A percentile compares a stretch with the other conserved stretches of the same genome.
phyloP scores from a whole-genome alignment of 2,888 invertebrate genomes.

The Drosophila demipolita region DNA sequence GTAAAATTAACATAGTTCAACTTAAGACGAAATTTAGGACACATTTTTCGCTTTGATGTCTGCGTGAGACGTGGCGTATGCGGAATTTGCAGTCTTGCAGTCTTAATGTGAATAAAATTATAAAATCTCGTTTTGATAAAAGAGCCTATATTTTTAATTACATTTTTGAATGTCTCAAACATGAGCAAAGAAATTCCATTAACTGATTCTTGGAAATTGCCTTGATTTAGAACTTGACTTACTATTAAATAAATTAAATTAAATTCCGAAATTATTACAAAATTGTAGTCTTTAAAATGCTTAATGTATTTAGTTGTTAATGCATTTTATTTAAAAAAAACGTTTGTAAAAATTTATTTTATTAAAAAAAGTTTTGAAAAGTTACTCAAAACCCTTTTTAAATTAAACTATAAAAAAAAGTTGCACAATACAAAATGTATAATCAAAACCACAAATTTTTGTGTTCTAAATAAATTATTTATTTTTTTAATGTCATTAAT shows the following conservation, averaged over 20 bases:
- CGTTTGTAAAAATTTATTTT: neutral
- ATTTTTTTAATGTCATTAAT: neutral
- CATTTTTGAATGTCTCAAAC: neutral
- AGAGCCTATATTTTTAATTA: neutral
- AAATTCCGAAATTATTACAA: neutral
- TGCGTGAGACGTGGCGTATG: conserved; percentile 46
- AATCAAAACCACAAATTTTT: neutral
- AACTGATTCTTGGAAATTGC: neutral
- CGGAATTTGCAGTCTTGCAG: conserved; percentile 12
- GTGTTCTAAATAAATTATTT: neutral
- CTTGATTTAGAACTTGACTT: neutral
- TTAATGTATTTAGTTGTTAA: neutral
- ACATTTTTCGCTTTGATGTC: conserved; percentile 47
- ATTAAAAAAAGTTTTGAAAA: neutral
- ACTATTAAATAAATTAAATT: neutral
- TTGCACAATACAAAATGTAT: neutral
- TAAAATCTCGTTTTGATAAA: neutral
- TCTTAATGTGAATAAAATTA: neutral
- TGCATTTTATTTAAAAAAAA: neutral
- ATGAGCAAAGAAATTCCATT: neutral
- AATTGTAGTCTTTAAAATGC: neutral
- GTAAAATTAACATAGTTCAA: conserved; percentile 13
- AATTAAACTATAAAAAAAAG: neutral
- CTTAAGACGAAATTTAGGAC: neutral
- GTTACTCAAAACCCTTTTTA: neutral